Conservation (phyloP, 2,797 vertebrate genomes). For the Cichlasoma orientale region DNA sequence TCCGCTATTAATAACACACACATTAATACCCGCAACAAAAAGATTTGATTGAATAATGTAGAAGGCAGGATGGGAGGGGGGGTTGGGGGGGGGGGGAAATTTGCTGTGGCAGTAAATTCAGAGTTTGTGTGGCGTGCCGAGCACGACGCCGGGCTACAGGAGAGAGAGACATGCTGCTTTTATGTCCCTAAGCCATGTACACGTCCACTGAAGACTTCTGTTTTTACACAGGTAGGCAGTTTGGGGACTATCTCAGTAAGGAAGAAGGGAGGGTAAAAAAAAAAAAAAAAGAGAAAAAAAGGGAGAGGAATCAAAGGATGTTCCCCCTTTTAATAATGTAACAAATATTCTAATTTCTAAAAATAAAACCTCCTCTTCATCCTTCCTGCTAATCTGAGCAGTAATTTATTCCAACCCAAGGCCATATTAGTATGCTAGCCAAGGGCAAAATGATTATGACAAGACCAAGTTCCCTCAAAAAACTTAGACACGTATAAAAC, state of each 20-base stretch:
- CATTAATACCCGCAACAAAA: conserved; percentile 59
- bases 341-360: conserved; percentile 84
- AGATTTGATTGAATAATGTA: conserved; percentile 70
- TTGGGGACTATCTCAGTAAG: conserved; percentile 72
- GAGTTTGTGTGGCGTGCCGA: conserved; percentile 73
- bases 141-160: conserved; percentile 57
- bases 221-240: conserved; percentile 84
- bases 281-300: conserved; percentile 49
- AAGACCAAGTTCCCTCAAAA: conserved; percentile 76
- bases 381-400: conserved; percentile 83
- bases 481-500: conserved; percentile 66
- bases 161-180: conserved; percentile 69
- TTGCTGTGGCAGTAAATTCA: conserved; percentile 78
- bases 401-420: conserved; percentile 83
- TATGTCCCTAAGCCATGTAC: conserved; percentile 78
- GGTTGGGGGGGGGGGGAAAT: conserved; percentile 60
- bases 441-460: conserved; percentile 78
- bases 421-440: conserved; percentile 84
- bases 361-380: conserved; percentile 82
- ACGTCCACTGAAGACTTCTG: conserved; percentile 76
- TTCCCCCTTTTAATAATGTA: conserved; percentile 82
- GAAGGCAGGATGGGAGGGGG: conserved; percentile 20
- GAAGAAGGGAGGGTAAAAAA: conserved; percentile 47
- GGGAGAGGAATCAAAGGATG: conserved; percentile 80
- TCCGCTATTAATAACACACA: conserved; percentile 41